Conservation (phyloP, 2,113 vertebrate species). For the Epinephelus fuscoguttatus region DNA sequence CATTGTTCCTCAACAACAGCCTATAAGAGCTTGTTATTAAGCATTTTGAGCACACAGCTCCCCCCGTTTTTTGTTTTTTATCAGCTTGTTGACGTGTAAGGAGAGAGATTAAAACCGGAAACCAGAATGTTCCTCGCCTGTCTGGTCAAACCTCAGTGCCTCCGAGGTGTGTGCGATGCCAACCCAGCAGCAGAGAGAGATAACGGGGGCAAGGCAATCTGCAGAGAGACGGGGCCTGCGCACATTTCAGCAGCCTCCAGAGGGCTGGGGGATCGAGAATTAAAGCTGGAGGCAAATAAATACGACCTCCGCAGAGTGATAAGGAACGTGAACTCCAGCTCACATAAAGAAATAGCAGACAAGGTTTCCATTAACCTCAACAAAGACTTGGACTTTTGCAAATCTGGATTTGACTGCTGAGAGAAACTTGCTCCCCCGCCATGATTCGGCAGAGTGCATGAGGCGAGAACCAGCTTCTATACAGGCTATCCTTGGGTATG, state of each 20-base stretch:
- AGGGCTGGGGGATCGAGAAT: conserved; percentile 26
- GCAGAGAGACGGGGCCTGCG: conserved; percentile 11
- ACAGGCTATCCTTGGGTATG: conserved; percentile 9
- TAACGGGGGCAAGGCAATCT: conserved; percentile 58
- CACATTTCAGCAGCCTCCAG: conserved; percentile 45
- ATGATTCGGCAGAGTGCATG: conserved; percentile 9
- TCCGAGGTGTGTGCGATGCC: not conserved
- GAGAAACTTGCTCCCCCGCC: conserved; percentile 12
- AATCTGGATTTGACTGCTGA: conserved; percentile 29
- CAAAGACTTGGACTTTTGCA: conserved; percentile 18
- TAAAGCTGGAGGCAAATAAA: conserved; percentile 32
- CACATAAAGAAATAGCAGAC: conserved; percentile 9
- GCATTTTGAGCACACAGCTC: conserved; percentile 1
- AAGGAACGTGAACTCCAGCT: conserved; percentile 49
- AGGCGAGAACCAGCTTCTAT: conserved; percentile 16
- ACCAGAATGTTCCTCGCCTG: conserved; percentile 29
- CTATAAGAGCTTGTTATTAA: conserved; percentile 22
- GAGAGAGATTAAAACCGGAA: conserved; percentile 41
- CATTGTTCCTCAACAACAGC: conserved; percentile 65
- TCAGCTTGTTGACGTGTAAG: conserved; percentile 34
- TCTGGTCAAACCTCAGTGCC: conserved; percentile 37
- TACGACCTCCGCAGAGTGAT: conserved; percentile 29
- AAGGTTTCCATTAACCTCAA: conserved; percentile 48
- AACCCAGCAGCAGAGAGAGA: conserved; percentile 41
- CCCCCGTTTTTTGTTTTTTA: not conserved